Base-by-base conservation (phyloP, 2,113 vertebrate species). In the Andinoacara biseriatus region DNA sequence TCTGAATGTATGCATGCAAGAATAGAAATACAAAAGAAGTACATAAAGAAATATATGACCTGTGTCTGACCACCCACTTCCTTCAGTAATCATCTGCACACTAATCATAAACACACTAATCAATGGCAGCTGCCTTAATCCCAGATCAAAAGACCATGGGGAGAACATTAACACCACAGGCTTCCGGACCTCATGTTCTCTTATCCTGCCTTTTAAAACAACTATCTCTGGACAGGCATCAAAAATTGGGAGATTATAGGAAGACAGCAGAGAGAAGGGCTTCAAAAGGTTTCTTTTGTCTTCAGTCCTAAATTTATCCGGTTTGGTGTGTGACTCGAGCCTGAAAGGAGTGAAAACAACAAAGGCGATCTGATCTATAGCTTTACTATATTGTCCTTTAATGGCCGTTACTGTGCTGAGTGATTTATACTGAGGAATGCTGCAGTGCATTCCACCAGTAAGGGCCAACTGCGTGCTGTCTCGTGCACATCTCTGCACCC, bases 101-200 rank as follows among this genome's bases (percentile, higher is more conserved):
- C 67, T 72, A 72, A 72, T 72, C 67, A 72, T n/a, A 92, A 93
- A 91, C 84, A 86, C 83, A 84, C 90, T 93, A 93, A 95, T 92
- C 93, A 93, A 92, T 94, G 91, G 63, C 94, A 94, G 93, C 90
- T 94, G 93, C 77, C 83, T n/a, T 59, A 80, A 93, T 92, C 77
- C 67, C 89, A 78, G 92, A 94, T 94, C 84, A 93, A 94, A 94
- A 91, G 92, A 87, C 56, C 35, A 67, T 49, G 18, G 90, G 83
- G 83, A 85, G 86, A 90, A 88, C 93, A 92, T 93, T 93, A 91
- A 90, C 92, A 84, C 93, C 85, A 77, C 91, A 93, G 83, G 83
- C 90, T 93, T 92, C 91, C 89, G 84, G 92, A 78, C 87, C 72
- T 93, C 63, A 59, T 86, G 84, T 79, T 85, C 89, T 84, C 65